These are phyloP conservation scores for Elysia chlorotica DNA, from an alignment of 1,140 invertebrate species.

Conservation along the genomic window DNA sequence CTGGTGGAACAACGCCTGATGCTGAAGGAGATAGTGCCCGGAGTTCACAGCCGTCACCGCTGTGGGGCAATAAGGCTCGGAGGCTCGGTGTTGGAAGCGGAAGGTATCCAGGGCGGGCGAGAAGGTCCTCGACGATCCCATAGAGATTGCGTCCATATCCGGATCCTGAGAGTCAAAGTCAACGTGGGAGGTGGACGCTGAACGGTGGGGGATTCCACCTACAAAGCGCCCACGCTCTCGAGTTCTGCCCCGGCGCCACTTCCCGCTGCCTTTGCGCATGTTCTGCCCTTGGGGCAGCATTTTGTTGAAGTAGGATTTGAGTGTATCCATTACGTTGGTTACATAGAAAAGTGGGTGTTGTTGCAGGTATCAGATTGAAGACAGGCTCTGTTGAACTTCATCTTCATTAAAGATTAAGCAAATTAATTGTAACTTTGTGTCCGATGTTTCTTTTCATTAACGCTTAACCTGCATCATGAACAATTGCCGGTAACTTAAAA, in stretches of 20 bases:
- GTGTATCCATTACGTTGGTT: constrained; percentile 30
- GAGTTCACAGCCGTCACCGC: not conserved
- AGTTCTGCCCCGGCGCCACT: constrained; percentile 6
- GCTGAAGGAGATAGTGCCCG: not conserved
- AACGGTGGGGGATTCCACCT: not conserved
- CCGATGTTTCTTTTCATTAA: too few relatives aligned
- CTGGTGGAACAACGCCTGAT: not conserved
- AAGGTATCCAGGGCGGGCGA: constrained; percentile 6
- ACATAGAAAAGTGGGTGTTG: too few relatives aligned
- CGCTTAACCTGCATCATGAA: too few relatives aligned
- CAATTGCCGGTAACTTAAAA: too few relatives aligned
- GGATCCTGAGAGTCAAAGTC: constrained; percentile 9
- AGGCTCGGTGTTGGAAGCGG: constrained; percentile 5
- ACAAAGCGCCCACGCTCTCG: not conserved
- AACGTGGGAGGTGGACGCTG: constrained; percentile 13
- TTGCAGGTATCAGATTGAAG: too few relatives aligned
- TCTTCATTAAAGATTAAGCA: too few relatives aligned
- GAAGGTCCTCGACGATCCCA: constrained; percentile 8
- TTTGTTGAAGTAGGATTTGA: constrained; percentile 31
- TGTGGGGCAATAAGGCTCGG: constrained; percentile 4
- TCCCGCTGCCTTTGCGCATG: constrained; percentile 22
- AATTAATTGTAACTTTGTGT: too few relatives aligned
- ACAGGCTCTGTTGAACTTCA: too few relatives aligned
- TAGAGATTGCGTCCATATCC: not conserved
- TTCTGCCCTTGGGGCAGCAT: constrained; percentile 23